Base-by-base conservation (phyloP, 2,888 invertebrate species). In the Torymus auratus region DNA sequence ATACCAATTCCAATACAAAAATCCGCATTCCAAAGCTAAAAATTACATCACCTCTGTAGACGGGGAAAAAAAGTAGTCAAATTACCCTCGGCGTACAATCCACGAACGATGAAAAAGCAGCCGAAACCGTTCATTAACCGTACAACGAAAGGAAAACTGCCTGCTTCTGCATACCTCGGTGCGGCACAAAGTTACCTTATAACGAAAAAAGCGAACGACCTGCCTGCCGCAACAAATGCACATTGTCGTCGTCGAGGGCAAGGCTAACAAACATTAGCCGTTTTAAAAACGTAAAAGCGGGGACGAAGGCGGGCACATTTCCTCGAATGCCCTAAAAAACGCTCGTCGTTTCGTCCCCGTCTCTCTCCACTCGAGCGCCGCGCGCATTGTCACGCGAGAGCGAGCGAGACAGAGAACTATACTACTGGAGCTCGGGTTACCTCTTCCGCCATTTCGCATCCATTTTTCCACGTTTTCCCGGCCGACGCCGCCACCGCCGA, bases 191-290 rank as follows among this genome's bases (percentile, higher is more conserved):
- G 52, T 13, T 13, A 4, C 17, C 41, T n/a, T 41, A 17, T 14
- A 50, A 56, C 28, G 17, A 56, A 56, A 69, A 14, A 28, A 28
- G 41, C 50, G 28, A 14, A 17, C 1, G 20, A 2, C 56, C 17
- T 2, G 56, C n/a, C n/a, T n/a, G 2, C 58, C 20, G 10, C 61
- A 55, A 67, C 52, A 75, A 23, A 68, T 41, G 62, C 28, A 2
- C 69, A 77, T 56, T 70, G 77, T 71, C 65, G 61, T 28, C 10
- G 41, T 41, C 41, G 41, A 41, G 41, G 41, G 3, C 70, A 50
- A 61, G 56, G 55, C 78, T 67, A 72, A 73, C 67, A 67, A 62
- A 62, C 74, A 79, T 79, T 79, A 70, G 73, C 74, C 52, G 58
- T 52, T 50, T 69, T 64, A 52, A 62, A 69, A 72, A 64, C 62